Conservation (phyloP, 2,888 invertebrate species). For the Protonemura montana region DNA sequence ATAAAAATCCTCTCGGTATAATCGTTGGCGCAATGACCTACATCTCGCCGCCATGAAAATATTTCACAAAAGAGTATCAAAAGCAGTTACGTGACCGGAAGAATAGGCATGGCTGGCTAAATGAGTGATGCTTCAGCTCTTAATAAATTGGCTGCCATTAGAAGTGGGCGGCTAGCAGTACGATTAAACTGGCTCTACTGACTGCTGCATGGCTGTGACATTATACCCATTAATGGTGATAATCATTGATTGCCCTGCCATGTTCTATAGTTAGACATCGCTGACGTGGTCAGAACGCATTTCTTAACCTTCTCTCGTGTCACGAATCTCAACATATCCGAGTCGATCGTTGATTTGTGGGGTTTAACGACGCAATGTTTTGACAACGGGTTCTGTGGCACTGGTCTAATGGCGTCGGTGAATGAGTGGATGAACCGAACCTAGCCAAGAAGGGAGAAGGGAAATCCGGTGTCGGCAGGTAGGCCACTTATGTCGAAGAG, state of each 20-base stretch:
- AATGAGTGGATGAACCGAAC: too few species aligned
- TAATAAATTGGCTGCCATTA: constrained; percentile 2
- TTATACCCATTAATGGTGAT: background rate
- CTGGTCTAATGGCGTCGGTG: too few species aligned
- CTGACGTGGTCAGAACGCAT: background rate
- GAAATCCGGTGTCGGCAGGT: too few species aligned
- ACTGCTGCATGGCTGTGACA: background rate
- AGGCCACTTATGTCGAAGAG: too few species aligned
- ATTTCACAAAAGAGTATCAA: constrained; percentile 1
- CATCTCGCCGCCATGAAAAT: background rate
- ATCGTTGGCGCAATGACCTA: background rate
- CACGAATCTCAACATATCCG: background rate
- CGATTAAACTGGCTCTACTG: background rate
- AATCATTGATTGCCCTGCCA: background rate
- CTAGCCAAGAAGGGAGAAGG: too few species aligned
- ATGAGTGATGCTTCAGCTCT: constrained; percentile 12
- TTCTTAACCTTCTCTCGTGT: background rate
- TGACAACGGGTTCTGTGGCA: too few species aligned
- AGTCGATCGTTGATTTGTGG: too few species aligned
- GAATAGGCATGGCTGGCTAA: background rate
- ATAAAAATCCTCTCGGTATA: background rate
- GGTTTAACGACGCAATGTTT: too few species aligned
- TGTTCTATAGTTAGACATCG: background rate
- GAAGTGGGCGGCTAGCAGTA: background rate
- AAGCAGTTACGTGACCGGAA: constrained; percentile 9